Evolutionary conservation across 37 sponge, comb jelly and placozoan genomes (phyloP).

Genomic region (Eunapius fragilis): DNA sequence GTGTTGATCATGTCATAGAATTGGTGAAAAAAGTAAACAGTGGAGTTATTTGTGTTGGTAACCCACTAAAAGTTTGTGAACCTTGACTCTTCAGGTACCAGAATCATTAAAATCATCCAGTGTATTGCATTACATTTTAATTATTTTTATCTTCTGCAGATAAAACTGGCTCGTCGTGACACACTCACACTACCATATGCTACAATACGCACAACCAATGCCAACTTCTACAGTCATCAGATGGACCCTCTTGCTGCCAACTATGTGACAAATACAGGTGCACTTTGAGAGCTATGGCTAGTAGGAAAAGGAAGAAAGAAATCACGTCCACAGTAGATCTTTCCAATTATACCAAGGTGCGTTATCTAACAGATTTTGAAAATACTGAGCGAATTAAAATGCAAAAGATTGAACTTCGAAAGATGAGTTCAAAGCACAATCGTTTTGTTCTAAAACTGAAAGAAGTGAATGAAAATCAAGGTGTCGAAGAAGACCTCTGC

Average conservation of each 20-base stretch:
- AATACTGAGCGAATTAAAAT: neutral
- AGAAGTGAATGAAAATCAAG: neutral
- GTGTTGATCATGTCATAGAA: neutral
- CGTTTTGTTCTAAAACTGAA: neutral
- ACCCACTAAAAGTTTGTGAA: neutral
- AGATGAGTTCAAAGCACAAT: neutral
- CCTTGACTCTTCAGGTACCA: neutral
- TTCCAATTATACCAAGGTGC: neutral
- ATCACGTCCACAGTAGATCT: neutral
- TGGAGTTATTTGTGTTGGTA: neutral
- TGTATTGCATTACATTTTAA: neutral
- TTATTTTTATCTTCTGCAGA: neutral
- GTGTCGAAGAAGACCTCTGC: conserved; percentile 2
- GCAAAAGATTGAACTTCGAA: neutral
- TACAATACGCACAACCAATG: neutral
- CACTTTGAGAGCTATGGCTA: neutral
- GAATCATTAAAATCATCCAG: neutral
- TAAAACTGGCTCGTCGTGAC: neutral
- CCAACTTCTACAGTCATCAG: neutral
- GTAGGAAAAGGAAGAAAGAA: neutral
- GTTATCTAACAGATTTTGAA: neutral
- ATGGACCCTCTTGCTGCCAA: neutral
- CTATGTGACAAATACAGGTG: neutral
- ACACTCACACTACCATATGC: neutral
- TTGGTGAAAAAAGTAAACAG: neutral